Conservation (phyloP, 92 coral and sea anemone genomes). For the Zoanthus sansibaricus region DNA sequence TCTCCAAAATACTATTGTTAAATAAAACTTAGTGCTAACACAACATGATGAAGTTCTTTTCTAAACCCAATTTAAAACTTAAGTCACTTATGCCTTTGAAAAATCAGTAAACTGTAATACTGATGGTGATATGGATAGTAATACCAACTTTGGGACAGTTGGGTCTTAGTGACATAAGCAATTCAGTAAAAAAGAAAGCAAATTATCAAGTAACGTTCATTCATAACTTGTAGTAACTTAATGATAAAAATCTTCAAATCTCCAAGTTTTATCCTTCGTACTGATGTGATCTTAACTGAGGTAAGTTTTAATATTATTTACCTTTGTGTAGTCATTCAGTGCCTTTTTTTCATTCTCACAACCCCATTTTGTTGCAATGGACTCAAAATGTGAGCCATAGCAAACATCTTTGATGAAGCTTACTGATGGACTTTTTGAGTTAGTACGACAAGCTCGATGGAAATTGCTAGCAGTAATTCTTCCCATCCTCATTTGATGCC, state of each 20-base stretch:
- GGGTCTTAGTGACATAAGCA: too few species aligned
- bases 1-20: too few species aligned
- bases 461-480: constrained; percentile 70
- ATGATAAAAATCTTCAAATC: background rate
- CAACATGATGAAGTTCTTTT: too few species aligned
- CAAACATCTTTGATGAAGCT: constrained; percentile 66
- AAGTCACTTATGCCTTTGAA: too few species aligned
- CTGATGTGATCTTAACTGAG: too few species aligned
- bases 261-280: too few species aligned
- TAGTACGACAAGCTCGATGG: constrained; percentile 66
- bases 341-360: constrained; percentile 63
- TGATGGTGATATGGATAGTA: background rate
- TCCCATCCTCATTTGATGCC: constrained; percentile 61
- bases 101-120: too few species aligned
- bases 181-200: too few species aligned
- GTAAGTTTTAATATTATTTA: background rate
- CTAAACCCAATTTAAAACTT: too few species aligned
- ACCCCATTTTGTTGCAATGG: constrained; percentile 67
- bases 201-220: too few species aligned
- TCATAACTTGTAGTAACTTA: too few species aligned
- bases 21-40: too few species aligned
- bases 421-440: constrained; percentile 57
- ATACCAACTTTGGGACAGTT: background rate
- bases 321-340: constrained; percentile 34
- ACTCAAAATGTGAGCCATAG: constrained; percentile 56